Conservation (phyloP, 2,797 vertebrate species). For the Pachyuromys duprasi region DNA sequence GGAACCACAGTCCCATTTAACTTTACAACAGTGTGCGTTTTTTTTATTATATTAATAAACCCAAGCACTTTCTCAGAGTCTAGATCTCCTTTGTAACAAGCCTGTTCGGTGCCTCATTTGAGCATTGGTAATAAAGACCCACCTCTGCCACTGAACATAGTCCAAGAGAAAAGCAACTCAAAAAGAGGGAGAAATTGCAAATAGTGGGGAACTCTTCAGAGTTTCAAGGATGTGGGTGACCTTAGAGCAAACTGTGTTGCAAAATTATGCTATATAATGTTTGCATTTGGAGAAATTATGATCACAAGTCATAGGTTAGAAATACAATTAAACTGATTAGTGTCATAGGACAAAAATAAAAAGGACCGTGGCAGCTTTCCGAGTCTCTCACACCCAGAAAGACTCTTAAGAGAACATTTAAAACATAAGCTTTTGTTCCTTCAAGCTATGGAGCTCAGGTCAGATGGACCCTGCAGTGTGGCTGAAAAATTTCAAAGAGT, state of each 20-base stretch:
- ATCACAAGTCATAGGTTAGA: background rate
- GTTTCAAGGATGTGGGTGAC: slow-evolving; percentile 47
- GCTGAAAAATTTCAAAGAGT: slow-evolving; percentile 67
- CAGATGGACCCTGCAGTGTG: slow-evolving; percentile 49
- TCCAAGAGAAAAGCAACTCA: slow-evolving; percentile 48
- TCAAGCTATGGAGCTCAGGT: slow-evolving; percentile 49
- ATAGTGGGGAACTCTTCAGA: slow-evolving; percentile 3
- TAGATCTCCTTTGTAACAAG: slow-evolving; percentile 7
- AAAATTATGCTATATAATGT: slow-evolving; percentile 33
- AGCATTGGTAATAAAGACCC: slow-evolving; percentile 18
- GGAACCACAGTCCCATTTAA: background rate
- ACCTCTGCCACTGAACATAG: background rate
- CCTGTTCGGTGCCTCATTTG: background rate
- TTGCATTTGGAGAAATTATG: slow-evolving; percentile 40
- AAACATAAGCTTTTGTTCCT: slow-evolving; percentile 67
- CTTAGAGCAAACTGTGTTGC: slow-evolving; percentile 29
- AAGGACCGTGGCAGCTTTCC: slow-evolving; percentile 26
- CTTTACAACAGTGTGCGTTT: background rate
- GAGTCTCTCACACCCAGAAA: background rate
- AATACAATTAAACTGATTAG: slow-evolving; percentile 72
- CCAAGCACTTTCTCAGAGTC: background rate
- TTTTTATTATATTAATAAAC: slow-evolving; percentile 42
- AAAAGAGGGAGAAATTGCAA: slow-evolving; percentile 6
- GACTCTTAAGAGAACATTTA: slow-evolving; percentile 62
- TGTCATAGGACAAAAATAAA: slow-evolving; percentile 74